phyloP scores from a whole-genome alignment of 2,888 invertebrate genomes.

The Heliothis peltigera region DNA sequence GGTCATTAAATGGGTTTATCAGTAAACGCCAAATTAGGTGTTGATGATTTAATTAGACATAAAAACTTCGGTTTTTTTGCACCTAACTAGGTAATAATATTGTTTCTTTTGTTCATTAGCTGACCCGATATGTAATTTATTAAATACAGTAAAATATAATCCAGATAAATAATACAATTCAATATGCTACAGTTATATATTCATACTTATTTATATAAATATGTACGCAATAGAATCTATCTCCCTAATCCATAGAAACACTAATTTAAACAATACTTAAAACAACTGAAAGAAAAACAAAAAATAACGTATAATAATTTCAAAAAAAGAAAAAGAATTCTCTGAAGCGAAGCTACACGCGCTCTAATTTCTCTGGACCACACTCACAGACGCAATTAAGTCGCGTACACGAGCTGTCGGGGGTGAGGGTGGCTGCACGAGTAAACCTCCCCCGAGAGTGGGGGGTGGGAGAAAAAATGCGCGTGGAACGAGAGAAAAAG shows the following conservation, averaged over 20 bases:
- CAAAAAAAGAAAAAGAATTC: constrained; percentile 63
- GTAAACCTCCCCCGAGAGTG: constrained; percentile 65
- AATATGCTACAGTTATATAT: constrained; percentile 14
- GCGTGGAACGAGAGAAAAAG: constrained; percentile 82
- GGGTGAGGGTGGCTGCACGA: constrained; percentile 68
- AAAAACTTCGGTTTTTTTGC: constrained; percentile 29
- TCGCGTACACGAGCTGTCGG: constrained; percentile 86
- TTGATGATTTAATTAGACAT: constrained; percentile 47
- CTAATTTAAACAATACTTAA: constrained; percentile 3
- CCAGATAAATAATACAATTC: too few species aligned
- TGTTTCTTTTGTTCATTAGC: constrained; percentile 47
- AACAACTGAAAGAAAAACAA: constrained; percentile 17
- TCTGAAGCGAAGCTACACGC: constrained; percentile 72
- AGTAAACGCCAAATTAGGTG: constrained; percentile 59
- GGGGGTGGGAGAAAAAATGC: constrained; percentile 80
- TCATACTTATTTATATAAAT: not conserved
- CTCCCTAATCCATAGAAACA: constrained; percentile 9
- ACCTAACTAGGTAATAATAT: constrained; percentile 16
- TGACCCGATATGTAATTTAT: constrained; percentile 42
- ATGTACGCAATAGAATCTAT: constrained; percentile 1
- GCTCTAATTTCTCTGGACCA: constrained; percentile 89
- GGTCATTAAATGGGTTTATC: constrained; percentile 58
- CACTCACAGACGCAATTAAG: constrained; percentile 90
- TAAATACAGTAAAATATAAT: constrained; percentile 42
- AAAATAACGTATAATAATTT: constrained; percentile 10